Base-by-base conservation (phyloP, 2,888 invertebrate genomes). In the Meghimatium bilineatum region DNA sequence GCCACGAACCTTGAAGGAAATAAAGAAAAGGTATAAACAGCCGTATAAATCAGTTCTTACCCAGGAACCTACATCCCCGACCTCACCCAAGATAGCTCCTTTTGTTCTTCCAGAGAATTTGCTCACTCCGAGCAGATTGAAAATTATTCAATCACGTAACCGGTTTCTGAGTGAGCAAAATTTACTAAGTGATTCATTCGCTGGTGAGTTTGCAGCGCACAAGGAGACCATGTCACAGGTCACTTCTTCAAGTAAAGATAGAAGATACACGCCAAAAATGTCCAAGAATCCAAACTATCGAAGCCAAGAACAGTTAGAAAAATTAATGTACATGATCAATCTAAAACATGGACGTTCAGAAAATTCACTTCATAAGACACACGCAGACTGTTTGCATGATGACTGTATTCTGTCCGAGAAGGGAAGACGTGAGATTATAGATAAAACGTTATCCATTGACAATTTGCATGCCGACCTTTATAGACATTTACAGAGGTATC, bases 321-420 rank as follows among this genome's bases (percentile, higher is more conserved):
- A 84, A 56, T 44, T 87, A 5, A 44, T 80, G 60, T 44, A 84
- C 44, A 83, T 86, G 85, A 75, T 84, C 26, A 86, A 83, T 20
- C 60, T 80, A 26, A 74, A 74, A 32, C 82, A 83, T n/a, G 49
- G 80, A 44, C 74, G 78, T 44, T 86, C 86, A 17, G 85, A 84
- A 29, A 78, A 82, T 6, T 79, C 75, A 17, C 79, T 80, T 3
- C 60, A 63, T n/a, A 63, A 14, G 72, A 14, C 63, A 67, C 82
- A 66, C 29, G 34, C 23, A 2, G 87, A 90, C 79, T 88, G 89
- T 60, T 83, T 92, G 36, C 91, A 92, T 83, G 88, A 88, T 60
- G 88, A 91, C 85, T 92, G 91, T 85, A 92, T 92, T 49, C 89
- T 92, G 56, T 88, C 91, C 0, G 90, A 90, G n/a, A 82, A 87